Evolutionary conservation across 2,888 invertebrate genomes (phyloP).

Genomic region (Steromphala cineraria): DNA sequence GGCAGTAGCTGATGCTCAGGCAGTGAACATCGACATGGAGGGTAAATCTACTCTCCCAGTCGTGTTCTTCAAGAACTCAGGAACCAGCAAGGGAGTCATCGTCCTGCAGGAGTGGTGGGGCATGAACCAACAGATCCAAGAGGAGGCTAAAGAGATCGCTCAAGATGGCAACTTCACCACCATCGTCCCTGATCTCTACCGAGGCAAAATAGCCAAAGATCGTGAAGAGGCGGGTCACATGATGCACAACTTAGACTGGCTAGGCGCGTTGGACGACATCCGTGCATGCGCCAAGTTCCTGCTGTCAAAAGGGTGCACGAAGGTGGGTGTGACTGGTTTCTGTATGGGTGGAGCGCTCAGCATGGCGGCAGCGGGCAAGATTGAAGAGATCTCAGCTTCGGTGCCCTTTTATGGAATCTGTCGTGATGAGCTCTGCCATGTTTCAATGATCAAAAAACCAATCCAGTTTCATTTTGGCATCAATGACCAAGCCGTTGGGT

Average conservation of each 20-base stretch:
- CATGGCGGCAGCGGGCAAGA: conserved; percentile 57
- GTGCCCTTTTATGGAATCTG: conserved; percentile 72
- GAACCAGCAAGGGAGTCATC: conserved; percentile 50
- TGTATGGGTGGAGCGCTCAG: conserved; percentile 72
- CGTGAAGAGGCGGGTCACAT: conserved; percentile 65
- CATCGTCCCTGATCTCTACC: conserved; percentile 67
- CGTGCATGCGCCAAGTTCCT: conserved; percentile 59
- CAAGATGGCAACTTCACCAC: conserved; percentile 53
- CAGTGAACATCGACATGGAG: background rate
- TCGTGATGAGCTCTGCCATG: conserved; percentile 50
- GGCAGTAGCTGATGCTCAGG: background rate
- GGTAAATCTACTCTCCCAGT: background rate
- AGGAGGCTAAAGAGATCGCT: conserved; percentile 50
- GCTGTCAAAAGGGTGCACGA: conserved; percentile 50
- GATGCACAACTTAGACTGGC: conserved; percentile 66
- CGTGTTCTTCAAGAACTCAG: conserved; percentile 11
- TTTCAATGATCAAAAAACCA: conserved; percentile 61
- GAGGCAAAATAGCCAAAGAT: conserved; percentile 64
- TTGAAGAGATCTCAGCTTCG: conserved; percentile 63
- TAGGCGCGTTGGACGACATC: conserved; percentile 66
- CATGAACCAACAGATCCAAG: conserved; percentile 64
- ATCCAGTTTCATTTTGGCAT: conserved; percentile 69
- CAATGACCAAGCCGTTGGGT: conserved; percentile 58
- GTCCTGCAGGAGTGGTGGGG: conserved; percentile 70
- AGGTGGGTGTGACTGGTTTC: conserved; percentile 72